These are phyloP conservation scores for Syrrhaptes paradoxus DNA, from an alignment of 2,113 vertebrate genomes.

Conservation along the genomic window DNA sequence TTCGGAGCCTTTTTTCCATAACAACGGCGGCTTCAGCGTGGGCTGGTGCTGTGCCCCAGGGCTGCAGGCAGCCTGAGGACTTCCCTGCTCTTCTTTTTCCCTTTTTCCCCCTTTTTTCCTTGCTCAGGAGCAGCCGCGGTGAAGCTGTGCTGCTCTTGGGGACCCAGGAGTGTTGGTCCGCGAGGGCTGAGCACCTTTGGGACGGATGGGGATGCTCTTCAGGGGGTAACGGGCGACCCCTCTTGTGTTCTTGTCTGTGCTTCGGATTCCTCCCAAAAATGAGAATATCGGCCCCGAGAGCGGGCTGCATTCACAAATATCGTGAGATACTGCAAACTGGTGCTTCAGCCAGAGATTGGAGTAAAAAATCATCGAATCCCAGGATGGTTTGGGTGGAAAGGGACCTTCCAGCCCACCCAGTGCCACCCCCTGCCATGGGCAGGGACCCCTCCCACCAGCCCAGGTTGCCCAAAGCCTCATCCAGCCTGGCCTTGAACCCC, in stretches of 20 bases:
- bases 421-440: too few relatives aligned
- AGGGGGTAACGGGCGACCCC: background rate
- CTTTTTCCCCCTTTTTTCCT: background rate
- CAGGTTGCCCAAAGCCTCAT: too few relatives aligned
- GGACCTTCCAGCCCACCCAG: too few relatives aligned
- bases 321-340: background rate
- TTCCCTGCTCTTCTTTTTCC: background rate
- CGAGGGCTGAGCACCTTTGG: background rate
- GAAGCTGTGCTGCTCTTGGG: background rate
- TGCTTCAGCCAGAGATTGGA: too few relatives aligned
- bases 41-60: background rate
- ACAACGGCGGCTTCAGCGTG: background rate
- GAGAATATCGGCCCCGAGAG: too few relatives aligned
- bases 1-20: background rate
- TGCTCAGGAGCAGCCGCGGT: background rate
- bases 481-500: too few relatives aligned
- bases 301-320: background rate
- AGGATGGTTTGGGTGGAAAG: too few relatives aligned
- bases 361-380: too few relatives aligned
- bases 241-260: background rate
- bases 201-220: background rate
- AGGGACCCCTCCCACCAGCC: too few relatives aligned
- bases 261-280: background rate
- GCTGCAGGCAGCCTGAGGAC: background rate
- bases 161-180: accelerated